Evolutionary conservation across 2,888 invertebrate species (phyloP).

Genomic region (Tuberolachnus salignus): DNA sequence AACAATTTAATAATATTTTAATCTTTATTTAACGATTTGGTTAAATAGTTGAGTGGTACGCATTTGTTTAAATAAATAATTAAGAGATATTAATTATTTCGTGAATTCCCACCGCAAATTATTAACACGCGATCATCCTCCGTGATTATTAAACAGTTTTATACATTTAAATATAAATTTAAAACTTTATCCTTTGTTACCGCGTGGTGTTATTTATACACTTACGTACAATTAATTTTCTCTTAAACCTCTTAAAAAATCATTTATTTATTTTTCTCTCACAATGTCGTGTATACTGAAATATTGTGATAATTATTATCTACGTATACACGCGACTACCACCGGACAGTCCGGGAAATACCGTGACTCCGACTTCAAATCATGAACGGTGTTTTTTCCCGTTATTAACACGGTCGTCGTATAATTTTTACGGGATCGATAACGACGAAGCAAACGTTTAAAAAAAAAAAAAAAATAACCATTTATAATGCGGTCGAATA

Average conservation of each 20-base stretch:
- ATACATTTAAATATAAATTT: background rate
- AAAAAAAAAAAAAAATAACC: no score
- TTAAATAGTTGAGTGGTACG: background rate
- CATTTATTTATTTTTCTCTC: no score
- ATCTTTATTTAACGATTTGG: slow-evolving; percentile 30
- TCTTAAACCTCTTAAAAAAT: background rate
- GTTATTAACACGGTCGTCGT: no score
- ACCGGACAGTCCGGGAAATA: no score
- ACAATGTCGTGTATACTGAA: no score
- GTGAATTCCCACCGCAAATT: slow-evolving; percentile 2
- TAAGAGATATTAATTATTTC: slow-evolving; percentile 2
- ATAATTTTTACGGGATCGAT: no score
- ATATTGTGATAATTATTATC: no score
- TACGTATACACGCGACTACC: no score
- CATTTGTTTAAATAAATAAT: slow-evolving; percentile 10
- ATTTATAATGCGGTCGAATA: no score
- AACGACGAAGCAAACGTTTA: no score
- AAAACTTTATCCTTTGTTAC: background rate
- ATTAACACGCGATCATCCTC: slow-evolving; percentile 7
- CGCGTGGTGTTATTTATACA: background rate
- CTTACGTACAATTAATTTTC: background rate
- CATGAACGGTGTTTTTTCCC: no score
- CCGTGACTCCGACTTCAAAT: no score
- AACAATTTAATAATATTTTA: slow-evolving; percentile 19
- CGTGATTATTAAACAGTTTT: slow-evolving; percentile 4